Base-by-base conservation (phyloP, 1,140 invertebrate species). In the Drosophila malerkotliana region DNA sequence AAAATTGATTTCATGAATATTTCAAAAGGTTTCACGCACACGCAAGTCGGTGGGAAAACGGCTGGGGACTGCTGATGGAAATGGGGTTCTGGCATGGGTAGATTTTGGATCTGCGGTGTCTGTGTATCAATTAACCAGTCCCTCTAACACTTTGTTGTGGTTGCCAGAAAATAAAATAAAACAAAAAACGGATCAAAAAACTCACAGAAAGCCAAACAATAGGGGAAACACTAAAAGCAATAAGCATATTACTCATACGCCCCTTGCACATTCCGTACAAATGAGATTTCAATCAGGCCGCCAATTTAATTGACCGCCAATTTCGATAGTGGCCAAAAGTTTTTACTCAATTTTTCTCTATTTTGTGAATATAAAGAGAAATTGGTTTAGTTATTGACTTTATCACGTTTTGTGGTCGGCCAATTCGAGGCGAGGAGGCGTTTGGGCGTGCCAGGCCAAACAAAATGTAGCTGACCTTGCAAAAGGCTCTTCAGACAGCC, bases 1-100 rank as follows among this genome's bases (percentile, higher is more conserved):
- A 37, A 87, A 87, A 87, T 87, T 87, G 83, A 87, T 87, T 87
- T 79, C 82, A 87, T 87, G 79, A 87, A 87, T 87, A 87, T 87
- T 87, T 87, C 83, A 87, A 87, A 87, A 87, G 82, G 74, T 68
- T 87, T 75, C 68, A 53, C 56, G 68, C 73, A 74, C 47, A 59
- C 44, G 53, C 48, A 54, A 71, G 32, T 28, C 28, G 24, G 10
- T 6, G 37, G 10, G 49, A 24, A 44, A 41, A 21, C 24, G 26
- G 15, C n/a, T 21, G 44, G 44, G 21, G 4, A 21, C 41, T 9
- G 30, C 8, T 8, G 24, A 14, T 21, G 48, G 56, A 26, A 44
- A 44, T 26, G 8, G n/a, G 26, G 34, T 10, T 37, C 7, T 18
- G n/a, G 6, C 1, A 15, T 15, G 37, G 28, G 39, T 52, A n/a